Percentiles rank a stretch among this genome's conserved stretches.
Evolutionary conservation across 2,113 vertebrate genomes (phyloP).

Genomic region (Heloderma charlesbogerti): DNA sequence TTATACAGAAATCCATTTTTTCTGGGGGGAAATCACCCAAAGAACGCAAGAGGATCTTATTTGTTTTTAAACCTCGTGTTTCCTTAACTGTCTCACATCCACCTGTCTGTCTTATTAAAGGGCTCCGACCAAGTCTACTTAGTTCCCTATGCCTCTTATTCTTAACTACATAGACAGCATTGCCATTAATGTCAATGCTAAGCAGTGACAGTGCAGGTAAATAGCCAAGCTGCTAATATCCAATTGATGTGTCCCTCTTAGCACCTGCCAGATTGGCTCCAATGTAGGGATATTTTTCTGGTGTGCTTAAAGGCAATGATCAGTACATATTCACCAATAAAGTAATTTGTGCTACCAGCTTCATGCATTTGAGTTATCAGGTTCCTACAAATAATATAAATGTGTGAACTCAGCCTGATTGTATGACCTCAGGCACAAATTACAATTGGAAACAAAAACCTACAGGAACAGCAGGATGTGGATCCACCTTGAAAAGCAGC

Average conservation of each 20-base stretch:
- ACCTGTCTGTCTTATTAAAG: background rate
- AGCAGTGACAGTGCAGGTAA: background rate
- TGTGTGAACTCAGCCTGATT: background rate
- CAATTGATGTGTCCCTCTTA: background rate
- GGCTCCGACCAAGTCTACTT: background rate
- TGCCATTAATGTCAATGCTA: background rate
- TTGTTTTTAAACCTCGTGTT: constrained; percentile 6
- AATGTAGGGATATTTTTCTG: background rate
- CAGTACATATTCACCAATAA: background rate
- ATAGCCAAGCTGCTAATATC: background rate
- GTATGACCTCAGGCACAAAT: background rate
- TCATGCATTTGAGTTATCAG: background rate
- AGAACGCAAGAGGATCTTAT: background rate
- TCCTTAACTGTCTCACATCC: background rate
- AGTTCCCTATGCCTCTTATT: background rate
- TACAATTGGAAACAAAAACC: background rate
- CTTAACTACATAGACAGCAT: background rate
- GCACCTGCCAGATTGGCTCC: background rate
- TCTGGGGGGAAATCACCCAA: background rate
- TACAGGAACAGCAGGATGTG: too few species aligned
- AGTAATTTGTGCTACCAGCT: background rate
- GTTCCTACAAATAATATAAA: background rate
- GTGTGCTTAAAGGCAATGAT: background rate
- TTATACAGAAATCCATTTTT: constrained; percentile 23
- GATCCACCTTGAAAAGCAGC: too few species aligned